Percentiles rank a stretch among this genome's conserved stretches.
These are phyloP conservation scores for Microctonus aethiopoides DNA, from an alignment of 2,888 invertebrate genomes.

Conservation along the genomic window DNA sequence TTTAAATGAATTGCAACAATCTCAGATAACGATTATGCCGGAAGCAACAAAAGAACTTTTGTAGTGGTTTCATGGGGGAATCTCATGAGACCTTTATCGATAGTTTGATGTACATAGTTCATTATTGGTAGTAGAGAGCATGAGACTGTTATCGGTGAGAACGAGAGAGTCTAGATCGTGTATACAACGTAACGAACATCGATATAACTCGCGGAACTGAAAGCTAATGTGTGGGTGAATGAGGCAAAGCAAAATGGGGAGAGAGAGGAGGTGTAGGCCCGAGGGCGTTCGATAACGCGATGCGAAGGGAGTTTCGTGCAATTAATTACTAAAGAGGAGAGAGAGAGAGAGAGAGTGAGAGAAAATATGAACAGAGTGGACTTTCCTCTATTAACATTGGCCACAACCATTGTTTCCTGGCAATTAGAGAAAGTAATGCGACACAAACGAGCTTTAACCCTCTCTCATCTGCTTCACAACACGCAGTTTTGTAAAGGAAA, in stretches of 20 bases:
- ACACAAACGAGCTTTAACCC: slow-evolving; percentile 15
- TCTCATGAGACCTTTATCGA: slow-evolving; percentile 15
- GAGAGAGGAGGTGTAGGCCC: slow-evolving; percentile 1
- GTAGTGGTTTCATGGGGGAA: background rate
- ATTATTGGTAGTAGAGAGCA: slow-evolving; percentile 30
- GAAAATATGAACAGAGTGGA: background rate
- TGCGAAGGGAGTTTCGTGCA: slow-evolving; percentile 40
- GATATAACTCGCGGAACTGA: slow-evolving; percentile 16
- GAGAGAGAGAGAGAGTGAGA: background rate
- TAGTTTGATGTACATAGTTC: slow-evolving; percentile 26
- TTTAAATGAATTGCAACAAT: background rate
- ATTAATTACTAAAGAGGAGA: slow-evolving; percentile 39
- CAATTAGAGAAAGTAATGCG: slow-evolving; percentile 39
- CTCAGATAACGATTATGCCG: background rate
- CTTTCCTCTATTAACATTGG: slow-evolving; percentile 37
- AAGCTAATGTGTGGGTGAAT: background rate
- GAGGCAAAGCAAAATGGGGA: background rate
- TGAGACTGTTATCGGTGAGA: slow-evolving; percentile 4
- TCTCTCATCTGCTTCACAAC: background rate
- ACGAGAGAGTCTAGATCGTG: background rate
- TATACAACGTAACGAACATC: slow-evolving; percentile 22
- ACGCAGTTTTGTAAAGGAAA: background rate
- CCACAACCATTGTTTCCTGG: slow-evolving; percentile 36
- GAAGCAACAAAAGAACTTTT: background rate
- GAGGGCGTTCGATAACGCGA: slow-evolving; percentile 29